phyloP scores from a whole-genome alignment of 1,140 invertebrate species.

The Dolichoris vasculosae region DNA sequence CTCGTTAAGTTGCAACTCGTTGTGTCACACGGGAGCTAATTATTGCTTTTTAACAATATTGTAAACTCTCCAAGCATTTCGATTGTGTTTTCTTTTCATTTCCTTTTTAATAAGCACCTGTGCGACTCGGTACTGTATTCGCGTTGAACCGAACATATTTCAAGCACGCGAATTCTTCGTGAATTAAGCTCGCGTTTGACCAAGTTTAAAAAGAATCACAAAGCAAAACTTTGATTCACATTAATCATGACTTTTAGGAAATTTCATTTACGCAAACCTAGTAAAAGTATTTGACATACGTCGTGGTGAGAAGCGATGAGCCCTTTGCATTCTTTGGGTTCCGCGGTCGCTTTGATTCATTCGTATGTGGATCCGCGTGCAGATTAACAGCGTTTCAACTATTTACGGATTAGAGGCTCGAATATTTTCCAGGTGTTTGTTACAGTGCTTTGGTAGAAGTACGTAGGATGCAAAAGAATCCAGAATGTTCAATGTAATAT shows the following conservation, averaged over 20 bases:
- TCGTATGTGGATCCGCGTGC: constrained; percentile 52
- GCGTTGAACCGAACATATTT: not conserved
- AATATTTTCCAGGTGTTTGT: constrained; percentile 51
- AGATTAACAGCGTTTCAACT: constrained; percentile 64
- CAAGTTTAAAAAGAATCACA: constrained; percentile 1
- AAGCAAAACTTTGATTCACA: constrained; percentile 10
- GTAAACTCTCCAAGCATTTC: too few relatives aligned
- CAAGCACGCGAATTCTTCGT: not conserved
- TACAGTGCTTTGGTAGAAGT: constrained; percentile 11
- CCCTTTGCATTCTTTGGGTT: constrained; percentile 62
- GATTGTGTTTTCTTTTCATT: not conserved
- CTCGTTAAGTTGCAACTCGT: not conserved
- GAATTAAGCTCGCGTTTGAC: constrained; percentile 7
- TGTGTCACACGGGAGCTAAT: not conserved
- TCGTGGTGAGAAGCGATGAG: constrained; percentile 62
- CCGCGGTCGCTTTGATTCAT: constrained; percentile 67
- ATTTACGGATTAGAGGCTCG: constrained; percentile 55
- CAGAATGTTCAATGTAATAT: constrained; percentile 46
- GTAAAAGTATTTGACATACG: constrained; percentile 61
- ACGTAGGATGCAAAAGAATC: constrained; percentile 11
- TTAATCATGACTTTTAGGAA: constrained; percentile 39
- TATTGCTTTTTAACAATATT: not conserved
- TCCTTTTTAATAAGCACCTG: not conserved
- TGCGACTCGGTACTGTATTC: not conserved
- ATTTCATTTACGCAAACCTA: constrained; percentile 57